phyloP scores from a whole-genome alignment of 2,797 vertebrate genomes.

The Selene dorsalis region DNA sequence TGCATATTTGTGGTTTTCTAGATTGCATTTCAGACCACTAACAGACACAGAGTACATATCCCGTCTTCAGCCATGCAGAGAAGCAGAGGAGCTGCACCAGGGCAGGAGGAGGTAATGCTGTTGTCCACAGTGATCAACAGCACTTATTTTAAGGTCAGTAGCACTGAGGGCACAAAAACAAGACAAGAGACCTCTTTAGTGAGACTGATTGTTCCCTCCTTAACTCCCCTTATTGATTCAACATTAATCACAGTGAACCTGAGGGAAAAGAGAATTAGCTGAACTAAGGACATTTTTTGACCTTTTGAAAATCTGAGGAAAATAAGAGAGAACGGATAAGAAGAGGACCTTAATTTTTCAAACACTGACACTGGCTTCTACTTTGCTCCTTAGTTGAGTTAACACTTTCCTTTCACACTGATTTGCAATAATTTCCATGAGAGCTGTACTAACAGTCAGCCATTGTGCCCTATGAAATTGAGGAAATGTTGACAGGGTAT shows the following conservation, averaged over 20 bases:
- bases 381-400: background rate
- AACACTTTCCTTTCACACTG: background rate
- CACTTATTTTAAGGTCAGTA: constrained; percentile 72
- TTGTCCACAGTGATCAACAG: constrained; percentile 66
- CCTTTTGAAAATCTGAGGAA: background rate
- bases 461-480: background rate
- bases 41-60: constrained; percentile 46
- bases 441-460: background rate
- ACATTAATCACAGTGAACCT: background rate
- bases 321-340: background rate
- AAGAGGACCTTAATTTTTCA: background rate
- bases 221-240: background rate
- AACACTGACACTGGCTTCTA: no score
- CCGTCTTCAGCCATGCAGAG: constrained; percentile 68
- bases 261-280: background rate
- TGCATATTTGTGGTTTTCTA: constrained; percentile 20
- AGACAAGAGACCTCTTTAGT: no score
- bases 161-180: background rate
- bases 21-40: background rate
- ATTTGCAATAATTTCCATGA: constrained; percentile 22
- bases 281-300: background rate
- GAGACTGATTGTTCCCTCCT: background rate
- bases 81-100: accelerated
- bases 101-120: constrained; percentile 36
- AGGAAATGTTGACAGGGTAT: background rate